These are phyloP conservation scores for Pelecanus crispus DNA, from an alignment of 2,113 vertebrate species.

Conservation along the genomic window DNA sequence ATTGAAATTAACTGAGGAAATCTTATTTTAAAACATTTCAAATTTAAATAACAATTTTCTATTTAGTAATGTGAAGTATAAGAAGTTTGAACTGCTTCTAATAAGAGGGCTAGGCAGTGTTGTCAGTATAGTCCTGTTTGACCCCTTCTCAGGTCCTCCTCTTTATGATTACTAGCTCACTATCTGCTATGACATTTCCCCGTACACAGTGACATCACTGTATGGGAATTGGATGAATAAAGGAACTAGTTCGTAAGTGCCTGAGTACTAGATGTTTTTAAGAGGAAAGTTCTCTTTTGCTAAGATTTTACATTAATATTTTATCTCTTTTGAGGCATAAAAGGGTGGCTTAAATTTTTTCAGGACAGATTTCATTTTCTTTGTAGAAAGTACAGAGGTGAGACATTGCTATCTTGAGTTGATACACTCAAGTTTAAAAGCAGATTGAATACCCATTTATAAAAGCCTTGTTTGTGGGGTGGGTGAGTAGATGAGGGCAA, in stretches of 20 bases:
- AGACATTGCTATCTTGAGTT: background rate
- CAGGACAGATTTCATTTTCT: background rate
- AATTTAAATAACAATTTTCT: background rate
- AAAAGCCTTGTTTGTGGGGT: background rate
- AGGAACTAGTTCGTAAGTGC: background rate
- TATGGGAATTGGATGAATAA: background rate
- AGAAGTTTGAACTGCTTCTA: background rate
- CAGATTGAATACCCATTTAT: background rate
- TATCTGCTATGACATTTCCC: background rate
- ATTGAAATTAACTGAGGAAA: background rate
- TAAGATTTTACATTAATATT: background rate
- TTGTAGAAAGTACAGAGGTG: background rate
- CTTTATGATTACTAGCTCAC: background rate
- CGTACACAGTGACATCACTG: background rate
- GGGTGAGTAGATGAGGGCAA: background rate
- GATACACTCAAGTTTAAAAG: background rate
- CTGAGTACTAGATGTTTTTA: background rate
- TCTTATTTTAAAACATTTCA: background rate
- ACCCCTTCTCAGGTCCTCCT: background rate
- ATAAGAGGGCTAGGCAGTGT: background rate
- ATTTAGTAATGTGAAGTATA: background rate
- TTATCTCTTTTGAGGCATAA: background rate
- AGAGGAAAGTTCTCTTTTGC: background rate
- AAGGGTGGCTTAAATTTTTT: background rate
- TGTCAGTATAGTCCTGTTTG: background rate